A percentile compares a stretch with the other conserved stretches of the same genome.
Conservation (phyloP, 2,113 vertebrate species). For the Genyomyrus donnyi region DNA sequence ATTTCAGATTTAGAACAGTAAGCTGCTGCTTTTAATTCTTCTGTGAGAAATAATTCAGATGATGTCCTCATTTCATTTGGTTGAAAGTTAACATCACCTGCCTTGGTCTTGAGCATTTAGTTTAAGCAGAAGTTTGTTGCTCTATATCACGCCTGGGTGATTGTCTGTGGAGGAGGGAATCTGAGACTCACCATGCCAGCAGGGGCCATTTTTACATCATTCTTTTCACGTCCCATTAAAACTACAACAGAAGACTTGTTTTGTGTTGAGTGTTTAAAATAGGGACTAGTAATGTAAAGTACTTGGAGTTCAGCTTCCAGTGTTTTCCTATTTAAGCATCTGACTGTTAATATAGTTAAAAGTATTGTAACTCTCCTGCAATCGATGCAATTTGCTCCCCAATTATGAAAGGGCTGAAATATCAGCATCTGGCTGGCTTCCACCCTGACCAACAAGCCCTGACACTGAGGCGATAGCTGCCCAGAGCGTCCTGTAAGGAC, state of each 20-base stretch:
- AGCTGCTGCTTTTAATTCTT: background rate
- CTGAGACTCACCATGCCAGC: background rate
- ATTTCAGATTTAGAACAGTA: background rate
- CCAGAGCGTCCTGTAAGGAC: background rate
- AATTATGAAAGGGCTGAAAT: background rate
- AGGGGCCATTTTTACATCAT: background rate
- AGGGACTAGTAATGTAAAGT: background rate
- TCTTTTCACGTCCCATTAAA: background rate
- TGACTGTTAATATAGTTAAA: background rate
- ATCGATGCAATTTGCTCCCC: background rate
- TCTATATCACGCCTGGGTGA: background rate
- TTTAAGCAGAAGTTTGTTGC: background rate
- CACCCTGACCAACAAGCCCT: background rate
- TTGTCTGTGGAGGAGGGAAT: background rate
- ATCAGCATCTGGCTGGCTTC: background rate
- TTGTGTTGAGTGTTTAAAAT: background rate
- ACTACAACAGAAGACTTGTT: background rate
- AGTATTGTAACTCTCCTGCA: background rate
- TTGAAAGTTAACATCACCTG: background rate
- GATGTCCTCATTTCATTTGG: background rate
- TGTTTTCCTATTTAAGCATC: background rate
- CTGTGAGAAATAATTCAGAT: background rate
- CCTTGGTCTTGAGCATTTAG: background rate
- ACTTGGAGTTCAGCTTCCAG: background rate
- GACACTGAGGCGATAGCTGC: background rate